These are phyloP conservation scores for Probosciger aterrimus DNA, from an alignment of 2,113 vertebrate species.

Conservation along the genomic window DNA sequence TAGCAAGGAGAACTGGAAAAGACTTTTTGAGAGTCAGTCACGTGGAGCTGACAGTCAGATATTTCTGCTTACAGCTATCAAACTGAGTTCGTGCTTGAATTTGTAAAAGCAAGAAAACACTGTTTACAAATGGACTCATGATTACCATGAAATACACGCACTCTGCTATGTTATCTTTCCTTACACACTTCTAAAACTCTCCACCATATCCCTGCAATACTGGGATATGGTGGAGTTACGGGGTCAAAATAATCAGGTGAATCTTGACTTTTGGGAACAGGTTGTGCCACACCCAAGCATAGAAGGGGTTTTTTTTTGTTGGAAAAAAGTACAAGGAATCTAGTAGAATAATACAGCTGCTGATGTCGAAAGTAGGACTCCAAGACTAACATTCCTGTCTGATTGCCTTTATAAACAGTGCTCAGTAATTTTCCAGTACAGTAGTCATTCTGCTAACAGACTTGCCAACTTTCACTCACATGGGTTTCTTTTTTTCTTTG, in stretches of 20 bases:
- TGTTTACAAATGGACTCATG: neutral
- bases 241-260: conserved; percentile 57
- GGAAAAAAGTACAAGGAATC: conserved; percentile 51
- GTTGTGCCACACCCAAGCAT: conserved; percentile 68
- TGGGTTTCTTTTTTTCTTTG: conserved; percentile 31
- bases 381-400: conserved; percentile 75
- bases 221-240: neutral
- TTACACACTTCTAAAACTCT: neutral
- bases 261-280: conserved; percentile 63
- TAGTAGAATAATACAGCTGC: conserved; percentile 72
- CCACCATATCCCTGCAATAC: neutral
- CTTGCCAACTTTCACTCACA: conserved; percentile 54
- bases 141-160: neutral
- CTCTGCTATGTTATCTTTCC: neutral
- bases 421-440: conserved; percentile 75
- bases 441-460: conserved; percentile 67
- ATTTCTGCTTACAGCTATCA: conserved; percentile 19
- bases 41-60: conserved; percentile 3
- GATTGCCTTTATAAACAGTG: conserved; percentile 70
- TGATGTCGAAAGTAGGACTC: conserved; percentile 63
- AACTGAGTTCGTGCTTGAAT: neutral
- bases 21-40: conserved; percentile 8
- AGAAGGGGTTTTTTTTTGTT: neutral
- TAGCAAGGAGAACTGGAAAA: neutral
- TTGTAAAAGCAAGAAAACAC: neutral